A percentile compares a stretch with the other conserved stretches of the same genome.
phyloP scores from a whole-genome alignment of 2,888 invertebrate genomes.

The Xestia sexstrigata region DNA sequence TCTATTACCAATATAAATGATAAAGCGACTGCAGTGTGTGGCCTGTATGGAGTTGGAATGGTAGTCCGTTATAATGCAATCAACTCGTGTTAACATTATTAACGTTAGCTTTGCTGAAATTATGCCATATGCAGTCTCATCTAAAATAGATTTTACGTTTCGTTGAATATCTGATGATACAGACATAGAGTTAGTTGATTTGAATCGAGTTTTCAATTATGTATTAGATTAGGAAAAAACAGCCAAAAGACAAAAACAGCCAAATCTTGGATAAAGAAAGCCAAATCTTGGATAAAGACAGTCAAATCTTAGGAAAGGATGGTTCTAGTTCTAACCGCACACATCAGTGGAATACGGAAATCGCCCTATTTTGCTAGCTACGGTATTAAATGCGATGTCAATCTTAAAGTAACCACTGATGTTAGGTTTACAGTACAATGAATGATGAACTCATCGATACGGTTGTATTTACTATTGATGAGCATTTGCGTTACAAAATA shows the following conservation, averaged over 20 bases:
- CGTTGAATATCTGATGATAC: neutral
- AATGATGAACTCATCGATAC: neutral
- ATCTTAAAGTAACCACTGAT: neutral
- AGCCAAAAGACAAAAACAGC: neutral
- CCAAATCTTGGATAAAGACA: neutral
- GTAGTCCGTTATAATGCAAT: slow-evolving; percentile 44
- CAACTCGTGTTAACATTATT: slow-evolving; percentile 36
- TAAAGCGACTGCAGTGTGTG: slow-evolving; percentile 35
- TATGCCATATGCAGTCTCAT: slow-evolving; percentile 1
- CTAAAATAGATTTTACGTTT: slow-evolving; percentile 5
- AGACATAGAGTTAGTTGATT: neutral
- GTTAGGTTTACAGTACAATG: neutral
- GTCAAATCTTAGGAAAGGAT: neutral
- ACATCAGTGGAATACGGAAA: neutral
- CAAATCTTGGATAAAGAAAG: neutral
- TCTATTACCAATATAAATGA: slow-evolving; percentile 52
- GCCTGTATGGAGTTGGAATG: slow-evolving; percentile 18
- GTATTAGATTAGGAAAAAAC: neutral
- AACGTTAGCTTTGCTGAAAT: neutral
- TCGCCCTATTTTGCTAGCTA: neutral
- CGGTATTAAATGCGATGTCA: neutral
- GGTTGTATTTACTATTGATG: neutral
- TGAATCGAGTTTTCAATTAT: neutral
- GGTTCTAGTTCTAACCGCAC: neutral
- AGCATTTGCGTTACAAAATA: neutral